Base-by-base conservation (phyloP, 2,113 vertebrate species). In the Ondatra zibethicus region DNA sequence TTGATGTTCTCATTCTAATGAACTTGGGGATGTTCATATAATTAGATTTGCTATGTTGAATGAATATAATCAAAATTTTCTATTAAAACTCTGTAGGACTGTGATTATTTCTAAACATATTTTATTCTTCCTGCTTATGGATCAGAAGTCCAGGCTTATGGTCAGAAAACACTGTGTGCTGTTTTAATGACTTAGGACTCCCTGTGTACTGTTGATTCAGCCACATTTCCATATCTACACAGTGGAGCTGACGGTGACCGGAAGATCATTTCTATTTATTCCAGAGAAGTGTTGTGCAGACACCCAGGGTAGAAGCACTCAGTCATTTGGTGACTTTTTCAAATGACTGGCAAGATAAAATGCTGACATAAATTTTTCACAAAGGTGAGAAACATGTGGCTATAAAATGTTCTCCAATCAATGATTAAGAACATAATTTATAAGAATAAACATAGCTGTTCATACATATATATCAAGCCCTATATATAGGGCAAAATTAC, bases 21-120 rank as follows among this genome's bases (percentile, higher is more conserved):
- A 89, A 92, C 66, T 52, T 45, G 23, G 33, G 72, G 82, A 77
- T 75, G 89, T 36, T 92, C 68, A 91, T 73, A n/a, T 90, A 78
- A 80, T 85, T 88, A 70, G 66, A 76, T 86, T 93, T 77, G 19
- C 68, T n/a, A 68, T 61, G 19, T 36, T 77, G 52, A 81, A 8
- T 88, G 23, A 66, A 70, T 70, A 78, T 33, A 95, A 95, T 42
- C 27, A 81, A 95, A 81, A 86, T 58, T 76, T 82, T 11, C 77
- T 86, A 77, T 92, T 95, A 80, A 93, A 93, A 81, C 85, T 95
- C 36, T 89, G 61, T 58, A 31, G 42, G 81, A 31, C 68, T 77
- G 39, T 75, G 61, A 88, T 72, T 65, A 2, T 91, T 91, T 75
- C 14, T 9, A 47, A 25, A 87, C 0, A 7, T 42, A 68, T 72